Evolutionary conservation across 2,797 vertebrate species (phyloP), one percentile per base, ranked within the genome.

Genomic region (Heterohyrax brucei): DNA sequence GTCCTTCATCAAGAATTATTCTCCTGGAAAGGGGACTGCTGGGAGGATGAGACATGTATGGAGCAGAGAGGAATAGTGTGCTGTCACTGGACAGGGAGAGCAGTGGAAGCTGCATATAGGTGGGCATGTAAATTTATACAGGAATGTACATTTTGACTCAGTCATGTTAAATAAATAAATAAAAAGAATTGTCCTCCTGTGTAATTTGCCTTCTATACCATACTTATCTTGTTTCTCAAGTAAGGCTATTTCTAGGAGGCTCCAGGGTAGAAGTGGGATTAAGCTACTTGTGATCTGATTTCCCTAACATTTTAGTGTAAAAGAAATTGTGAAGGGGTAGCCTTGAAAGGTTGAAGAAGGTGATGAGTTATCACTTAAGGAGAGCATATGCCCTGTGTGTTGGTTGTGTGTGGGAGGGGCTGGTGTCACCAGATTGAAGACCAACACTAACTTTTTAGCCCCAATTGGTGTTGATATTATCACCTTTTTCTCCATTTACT

Each of bases 181-280:
- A 39, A 39, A 39, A 68, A 24, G 85, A 81, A 89, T 92, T 91
- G 72, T n/a, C 53, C 26, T 39, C 48, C 18, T 46, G 26, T 82
- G 68, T 28, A 68, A 73, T 86, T 93, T 91, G 22, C 86, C 16
- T 77, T 33, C 50, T 59, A 22, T 22, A 9, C 4, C 13, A 30
- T 7, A 77, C 13, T 26, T 89, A n/a, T 79, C 28, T 72, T 93
- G 64, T 91, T 50, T 78, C 44, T 93, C 28, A 88, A 76, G 39
- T 64, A 81, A 82, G 61, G 61, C 70, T 64, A 0, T 61, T 96
- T 85, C 75, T 28, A 26, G 83, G 70, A 18, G 19, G n/a, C 10
- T 75, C 22, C 48, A 2, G 28, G 18, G 8, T 48, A 18, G 24
- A 68, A 62, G 26, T 6, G 3, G 61, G 10, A 22, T 7, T 22